phyloP scores from a whole-genome alignment of 2,797 vertebrate genomes.

The Austrolebias charrua region DNA sequence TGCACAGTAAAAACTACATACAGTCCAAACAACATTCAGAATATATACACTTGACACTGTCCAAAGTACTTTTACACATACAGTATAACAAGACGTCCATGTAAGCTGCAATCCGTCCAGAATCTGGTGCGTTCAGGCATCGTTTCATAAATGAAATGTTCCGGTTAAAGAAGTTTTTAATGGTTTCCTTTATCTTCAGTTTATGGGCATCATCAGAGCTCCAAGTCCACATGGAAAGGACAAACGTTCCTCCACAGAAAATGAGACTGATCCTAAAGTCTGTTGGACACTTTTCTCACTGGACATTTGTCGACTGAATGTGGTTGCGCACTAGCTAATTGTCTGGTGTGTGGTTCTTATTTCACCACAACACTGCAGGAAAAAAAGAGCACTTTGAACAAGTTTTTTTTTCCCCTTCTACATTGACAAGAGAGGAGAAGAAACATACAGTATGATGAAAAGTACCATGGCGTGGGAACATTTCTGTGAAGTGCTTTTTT shows the following conservation, averaged over 20 bases:
- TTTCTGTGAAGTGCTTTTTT: too few relatives aligned
- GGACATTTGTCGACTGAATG: not conserved
- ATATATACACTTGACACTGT: not conserved
- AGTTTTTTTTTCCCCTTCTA: too few relatives aligned
- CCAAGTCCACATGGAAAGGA: not conserved
- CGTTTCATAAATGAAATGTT: not conserved
- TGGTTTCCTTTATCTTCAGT: not conserved
- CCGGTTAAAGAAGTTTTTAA: not conserved
- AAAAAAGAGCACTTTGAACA: not conserved
- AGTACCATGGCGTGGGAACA: too few relatives aligned
- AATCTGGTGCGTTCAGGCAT: too few relatives aligned
- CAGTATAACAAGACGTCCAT: too few relatives aligned
- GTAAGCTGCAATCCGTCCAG: too few relatives aligned
- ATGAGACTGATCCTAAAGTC: not conserved
- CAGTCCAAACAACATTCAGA: not conserved
- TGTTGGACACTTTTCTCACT: not conserved
- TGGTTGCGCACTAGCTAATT: not conserved
- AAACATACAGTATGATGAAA: too few relatives aligned
- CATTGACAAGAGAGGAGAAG: too few relatives aligned
- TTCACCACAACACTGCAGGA: not conserved
- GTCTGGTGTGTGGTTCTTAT: not conserved
- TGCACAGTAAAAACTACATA: not conserved
- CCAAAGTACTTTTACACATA: not conserved
- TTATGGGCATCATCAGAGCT: not conserved
- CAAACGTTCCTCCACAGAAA: not conserved